Conservation (phyloP, 2,113 vertebrate species). For the Vicugna pacos region DNA sequence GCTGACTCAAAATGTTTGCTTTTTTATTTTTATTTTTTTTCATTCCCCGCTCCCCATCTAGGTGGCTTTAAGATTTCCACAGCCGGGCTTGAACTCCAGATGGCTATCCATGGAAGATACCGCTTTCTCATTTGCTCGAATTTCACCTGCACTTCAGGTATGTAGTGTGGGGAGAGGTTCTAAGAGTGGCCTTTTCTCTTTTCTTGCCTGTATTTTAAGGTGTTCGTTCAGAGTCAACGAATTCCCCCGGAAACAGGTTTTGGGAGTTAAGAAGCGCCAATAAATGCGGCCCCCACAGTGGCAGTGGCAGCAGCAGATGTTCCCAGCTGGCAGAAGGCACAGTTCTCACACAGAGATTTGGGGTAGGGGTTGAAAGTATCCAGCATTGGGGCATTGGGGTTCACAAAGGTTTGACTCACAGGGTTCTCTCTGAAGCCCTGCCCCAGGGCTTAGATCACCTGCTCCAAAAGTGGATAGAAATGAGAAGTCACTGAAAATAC, state of each 20-base stretch:
- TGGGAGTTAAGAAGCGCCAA: background rate
- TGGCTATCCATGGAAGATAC: constrained; percentile 59
- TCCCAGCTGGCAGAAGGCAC: background rate
- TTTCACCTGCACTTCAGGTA: constrained; percentile 73
- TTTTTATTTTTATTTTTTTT: background rate
- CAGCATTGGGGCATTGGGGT: rapidly evolving
- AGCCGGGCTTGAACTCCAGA: constrained; percentile 25
- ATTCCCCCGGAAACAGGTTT: constrained; percentile 23
- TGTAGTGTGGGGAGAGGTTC: constrained; percentile 40
- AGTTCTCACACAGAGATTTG: background rate
- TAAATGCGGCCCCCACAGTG: rapidly evolving
- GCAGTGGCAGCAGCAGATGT: rapidly evolving
- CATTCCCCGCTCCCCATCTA: background rate
- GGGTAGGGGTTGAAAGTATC: too few species aligned
- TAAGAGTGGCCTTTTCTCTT: constrained; percentile 40
- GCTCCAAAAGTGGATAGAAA: background rate
- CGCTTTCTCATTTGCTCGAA: background rate
- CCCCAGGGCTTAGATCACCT: background rate
- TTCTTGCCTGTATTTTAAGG: background rate
- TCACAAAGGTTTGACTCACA: background rate
- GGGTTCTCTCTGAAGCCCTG: background rate
- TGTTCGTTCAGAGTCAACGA: constrained; percentile 67
- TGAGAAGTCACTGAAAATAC: constrained; percentile 9
- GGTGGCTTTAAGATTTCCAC: constrained; percentile 27
- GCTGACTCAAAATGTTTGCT: background rate